A percentile compares a stretch with the other conserved stretches of the same genome.
phyloP scores from a whole-genome alignment of 1,140 invertebrate species.

The Lasioglossum baleicum region DNA sequence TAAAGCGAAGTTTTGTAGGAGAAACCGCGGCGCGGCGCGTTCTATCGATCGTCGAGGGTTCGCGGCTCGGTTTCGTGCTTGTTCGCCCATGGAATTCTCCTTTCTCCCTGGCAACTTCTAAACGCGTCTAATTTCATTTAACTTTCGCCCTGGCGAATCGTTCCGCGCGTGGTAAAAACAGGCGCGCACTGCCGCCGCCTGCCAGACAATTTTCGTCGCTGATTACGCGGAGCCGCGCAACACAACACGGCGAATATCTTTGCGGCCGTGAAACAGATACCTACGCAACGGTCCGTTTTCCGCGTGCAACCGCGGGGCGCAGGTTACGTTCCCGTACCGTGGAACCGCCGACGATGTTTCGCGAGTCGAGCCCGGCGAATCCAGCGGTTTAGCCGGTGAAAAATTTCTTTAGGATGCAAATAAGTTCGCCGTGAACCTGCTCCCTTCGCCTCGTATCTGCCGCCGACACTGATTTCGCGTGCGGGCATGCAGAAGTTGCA shows the following conservation, averaged over 20 bases:
- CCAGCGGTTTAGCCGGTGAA: constrained; percentile 3
- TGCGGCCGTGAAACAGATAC: neutral
- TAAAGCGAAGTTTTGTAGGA: constrained; percentile 39
- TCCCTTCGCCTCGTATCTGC: neutral
- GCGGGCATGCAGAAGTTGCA: constrained; percentile 18
- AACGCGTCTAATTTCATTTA: constrained; percentile 51
- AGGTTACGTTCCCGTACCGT: neutral
- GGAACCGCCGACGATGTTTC: constrained; percentile 3
- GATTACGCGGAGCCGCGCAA: neutral
- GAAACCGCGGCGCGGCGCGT: neutral
- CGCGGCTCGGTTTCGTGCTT: constrained; percentile 27
- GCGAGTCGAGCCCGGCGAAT: neutral
- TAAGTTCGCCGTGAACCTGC: neutral
- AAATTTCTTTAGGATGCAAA: constrained; percentile 34
- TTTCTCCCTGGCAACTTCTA: constrained; percentile 6
- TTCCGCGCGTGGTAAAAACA: constrained; percentile 16
- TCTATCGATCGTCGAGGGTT: constrained; percentile 35
- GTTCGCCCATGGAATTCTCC: constrained; percentile 8
- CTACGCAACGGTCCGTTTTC: neutral
- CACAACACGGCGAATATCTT: neutral
- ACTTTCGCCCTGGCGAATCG: constrained; percentile 18
- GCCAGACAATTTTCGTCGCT: neutral
- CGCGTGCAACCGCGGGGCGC: neutral
- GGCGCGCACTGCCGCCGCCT: neutral
- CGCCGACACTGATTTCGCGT: constrained; percentile 17